Percentiles rank a stretch among this genome's conserved stretches.
Conservation (phyloP, 2,797 vertebrate species). For the Pantherophis vulpinus region DNA sequence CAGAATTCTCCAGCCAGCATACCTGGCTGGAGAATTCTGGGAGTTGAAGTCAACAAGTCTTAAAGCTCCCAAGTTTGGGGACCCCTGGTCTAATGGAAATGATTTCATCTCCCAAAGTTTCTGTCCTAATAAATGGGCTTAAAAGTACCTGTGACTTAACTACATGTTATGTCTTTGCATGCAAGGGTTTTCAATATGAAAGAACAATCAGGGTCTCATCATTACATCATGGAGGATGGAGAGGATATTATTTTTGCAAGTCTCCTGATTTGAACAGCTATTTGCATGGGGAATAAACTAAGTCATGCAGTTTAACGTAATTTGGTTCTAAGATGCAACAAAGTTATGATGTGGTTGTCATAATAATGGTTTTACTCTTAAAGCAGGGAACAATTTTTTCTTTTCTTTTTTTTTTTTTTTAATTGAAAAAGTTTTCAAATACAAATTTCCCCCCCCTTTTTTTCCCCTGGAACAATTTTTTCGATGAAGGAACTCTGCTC, state of each 20-base stretch:
- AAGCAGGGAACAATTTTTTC: not conserved
- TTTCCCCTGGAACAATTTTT: not conserved
- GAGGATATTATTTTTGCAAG: not conserved
- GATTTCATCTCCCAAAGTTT: not conserved
- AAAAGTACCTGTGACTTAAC: not conserved
- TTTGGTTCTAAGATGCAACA: not conserved
- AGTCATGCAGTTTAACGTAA: not conserved
- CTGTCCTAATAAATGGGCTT: not conserved
- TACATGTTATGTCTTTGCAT: not conserved
- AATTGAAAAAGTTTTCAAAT: no score
- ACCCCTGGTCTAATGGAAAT: no score
- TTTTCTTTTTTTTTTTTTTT: no score
- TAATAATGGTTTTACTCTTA: not conserved
- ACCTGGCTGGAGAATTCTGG: no score
- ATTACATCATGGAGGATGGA: not conserved
- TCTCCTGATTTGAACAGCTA: not conserved
- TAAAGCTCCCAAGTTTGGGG: no score
- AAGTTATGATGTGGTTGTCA: not conserved
- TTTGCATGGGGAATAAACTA: not conserved
- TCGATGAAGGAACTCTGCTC: not conserved
- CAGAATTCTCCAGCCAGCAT: no score
- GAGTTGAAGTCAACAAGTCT: no score
- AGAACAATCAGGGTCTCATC: not conserved
- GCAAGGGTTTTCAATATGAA: not conserved
- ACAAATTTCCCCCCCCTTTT: no score